Percentiles rank a stretch among this genome's conserved stretches.
Conservation (phyloP, 2,113 vertebrate species). For the Manacus vitellinus region DNA sequence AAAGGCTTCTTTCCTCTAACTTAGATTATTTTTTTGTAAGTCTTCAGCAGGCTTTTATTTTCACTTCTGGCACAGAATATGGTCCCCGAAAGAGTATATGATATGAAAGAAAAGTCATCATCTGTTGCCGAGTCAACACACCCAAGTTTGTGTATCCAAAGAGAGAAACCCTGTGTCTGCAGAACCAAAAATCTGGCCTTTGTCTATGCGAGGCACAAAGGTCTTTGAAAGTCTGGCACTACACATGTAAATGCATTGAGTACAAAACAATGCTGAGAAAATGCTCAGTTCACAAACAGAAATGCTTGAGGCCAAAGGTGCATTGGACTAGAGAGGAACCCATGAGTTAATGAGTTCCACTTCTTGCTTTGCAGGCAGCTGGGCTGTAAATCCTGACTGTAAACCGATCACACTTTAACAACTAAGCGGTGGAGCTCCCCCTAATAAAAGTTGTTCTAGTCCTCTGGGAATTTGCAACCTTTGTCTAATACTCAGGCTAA, state of each 20-base stretch:
- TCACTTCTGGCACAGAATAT: not conserved
- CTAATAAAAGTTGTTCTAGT: conserved; percentile 6
- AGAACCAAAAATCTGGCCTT: not conserved
- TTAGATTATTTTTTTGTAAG: not conserved
- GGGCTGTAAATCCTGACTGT: not conserved
- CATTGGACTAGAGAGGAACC: not conserved
- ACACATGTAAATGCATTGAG: not conserved
- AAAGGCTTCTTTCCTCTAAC: not conserved
- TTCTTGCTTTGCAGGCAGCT: not conserved
- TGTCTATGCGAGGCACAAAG: not conserved
- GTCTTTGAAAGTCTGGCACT: not conserved
- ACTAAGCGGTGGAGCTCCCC: not conserved
- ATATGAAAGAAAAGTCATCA: not conserved
- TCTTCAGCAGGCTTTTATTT: not conserved
- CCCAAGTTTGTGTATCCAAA: not conserved
- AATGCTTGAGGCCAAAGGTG: not conserved
- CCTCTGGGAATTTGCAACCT: not conserved
- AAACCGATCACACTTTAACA: not conserved
- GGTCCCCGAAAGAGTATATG: not conserved
- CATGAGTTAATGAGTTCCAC: not conserved
- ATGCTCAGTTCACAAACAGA: not conserved
- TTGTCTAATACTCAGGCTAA: not conserved
- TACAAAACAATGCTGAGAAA: not conserved
- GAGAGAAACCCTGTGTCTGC: not conserved
- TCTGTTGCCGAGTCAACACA: not conserved